Evolutionary conservation across 2,113 vertebrate species (phyloP).

Genomic region (Origma solitaria): DNA sequence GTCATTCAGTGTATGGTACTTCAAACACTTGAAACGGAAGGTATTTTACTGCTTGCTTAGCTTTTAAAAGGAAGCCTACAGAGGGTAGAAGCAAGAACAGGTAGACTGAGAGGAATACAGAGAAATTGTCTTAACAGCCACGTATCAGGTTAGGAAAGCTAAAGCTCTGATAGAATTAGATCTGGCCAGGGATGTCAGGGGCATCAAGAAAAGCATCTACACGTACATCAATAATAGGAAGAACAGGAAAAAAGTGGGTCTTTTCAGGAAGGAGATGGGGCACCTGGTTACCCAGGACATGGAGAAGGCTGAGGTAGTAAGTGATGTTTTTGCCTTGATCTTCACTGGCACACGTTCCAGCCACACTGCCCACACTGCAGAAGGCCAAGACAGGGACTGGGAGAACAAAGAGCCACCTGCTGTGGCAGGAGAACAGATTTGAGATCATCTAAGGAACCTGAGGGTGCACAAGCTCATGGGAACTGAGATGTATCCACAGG

Average conservation of each 20-base stretch:
- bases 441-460: not conserved
- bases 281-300: not conserved
- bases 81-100: not conserved
- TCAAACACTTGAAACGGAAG: constrained; percentile 64
- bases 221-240: not conserved
- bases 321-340: not conserved
- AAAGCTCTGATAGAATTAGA: not conserved
- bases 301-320: not conserved
- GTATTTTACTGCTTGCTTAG: constrained; percentile 55
- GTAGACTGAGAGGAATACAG: not conserved
- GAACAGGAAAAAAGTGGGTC: not conserved
- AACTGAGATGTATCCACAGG: not conserved
- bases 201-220: not conserved
- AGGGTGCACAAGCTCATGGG: not conserved
- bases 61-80: constrained; percentile 33
- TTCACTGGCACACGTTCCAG: not conserved
- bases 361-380: not conserved
- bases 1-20: constrained; percentile 47
- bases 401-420: not conserved
- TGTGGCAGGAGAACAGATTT: not conserved
- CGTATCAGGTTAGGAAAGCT: not conserved
- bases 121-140: not conserved
- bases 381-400: not conserved
- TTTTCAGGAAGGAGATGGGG: not conserved
- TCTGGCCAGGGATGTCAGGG: not conserved